Evolutionary conservation across 2,797 vertebrate genomes (phyloP).

Genomic region (Discoglossus pictus): DNA sequence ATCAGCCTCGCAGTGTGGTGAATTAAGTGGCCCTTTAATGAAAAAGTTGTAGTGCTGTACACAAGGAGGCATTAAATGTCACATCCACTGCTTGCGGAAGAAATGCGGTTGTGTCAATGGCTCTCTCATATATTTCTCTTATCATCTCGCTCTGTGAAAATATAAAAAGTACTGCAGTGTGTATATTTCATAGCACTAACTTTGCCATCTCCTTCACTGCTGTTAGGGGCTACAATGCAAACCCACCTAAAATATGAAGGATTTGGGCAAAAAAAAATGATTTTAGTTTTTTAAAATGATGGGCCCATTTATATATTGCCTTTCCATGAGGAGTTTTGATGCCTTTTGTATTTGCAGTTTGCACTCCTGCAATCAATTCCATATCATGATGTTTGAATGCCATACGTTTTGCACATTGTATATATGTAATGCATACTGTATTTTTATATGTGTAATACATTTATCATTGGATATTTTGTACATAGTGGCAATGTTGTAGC

Average conservation of each 20-base stretch:
- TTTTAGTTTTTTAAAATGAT: slow-evolving; percentile 65
- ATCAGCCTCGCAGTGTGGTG: too few species aligned
- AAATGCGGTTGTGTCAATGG: slow-evolving; percentile 52
- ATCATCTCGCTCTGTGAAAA: slow-evolving; percentile 72
- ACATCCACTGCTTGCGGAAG: slow-evolving; percentile 66
- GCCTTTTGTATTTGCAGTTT: slow-evolving; percentile 82
- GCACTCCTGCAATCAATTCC: slow-evolving; percentile 76
- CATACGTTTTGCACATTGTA: slow-evolving; percentile 99
- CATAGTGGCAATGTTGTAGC: slow-evolving; percentile 86
- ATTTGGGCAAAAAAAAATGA: slow-evolving; percentile 44
- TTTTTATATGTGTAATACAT: slow-evolving; percentile 91
- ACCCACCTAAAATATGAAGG: background rate
- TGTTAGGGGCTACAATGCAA: background rate
- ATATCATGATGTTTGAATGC: slow-evolving; percentile 79
- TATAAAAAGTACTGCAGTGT: slow-evolving; percentile 58
- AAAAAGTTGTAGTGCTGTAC: slow-evolving; percentile 61
- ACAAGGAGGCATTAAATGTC: slow-evolving; percentile 31
- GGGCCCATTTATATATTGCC: slow-evolving; percentile 72
- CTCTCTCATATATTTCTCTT: slow-evolving; percentile 65
- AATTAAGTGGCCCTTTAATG: too few species aligned
- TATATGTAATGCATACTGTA: slow-evolving; percentile 96
- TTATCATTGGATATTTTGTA: slow-evolving; percentile 88
- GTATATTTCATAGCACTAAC: slow-evolving; percentile 60
- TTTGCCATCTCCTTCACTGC: background rate
- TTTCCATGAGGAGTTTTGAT: slow-evolving; percentile 75